Evolutionary conservation across 64 coral and sea anemone genomes (phyloP).

Genomic region (Stichodactyla helianthus): DNA sequence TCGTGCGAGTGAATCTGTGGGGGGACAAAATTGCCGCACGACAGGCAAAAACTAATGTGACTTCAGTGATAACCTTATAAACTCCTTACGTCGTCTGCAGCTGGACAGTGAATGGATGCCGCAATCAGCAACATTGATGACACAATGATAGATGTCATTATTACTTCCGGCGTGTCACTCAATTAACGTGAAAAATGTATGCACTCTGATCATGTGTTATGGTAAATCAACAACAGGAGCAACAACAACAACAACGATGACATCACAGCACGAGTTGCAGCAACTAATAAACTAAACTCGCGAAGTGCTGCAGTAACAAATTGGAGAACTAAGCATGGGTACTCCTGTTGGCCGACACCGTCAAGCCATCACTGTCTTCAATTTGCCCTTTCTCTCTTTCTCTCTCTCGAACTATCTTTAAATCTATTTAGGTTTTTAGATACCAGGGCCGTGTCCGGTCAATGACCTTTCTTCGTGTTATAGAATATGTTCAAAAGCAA

Average conservation of each 20-base stretch:
- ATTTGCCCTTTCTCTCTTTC: not conserved
- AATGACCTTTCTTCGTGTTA: not conserved
- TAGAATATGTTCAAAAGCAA: not conserved
- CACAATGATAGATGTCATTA: not conserved
- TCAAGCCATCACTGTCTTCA: not conserved
- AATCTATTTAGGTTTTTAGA: not conserved
- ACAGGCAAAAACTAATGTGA: not conserved
- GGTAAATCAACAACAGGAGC: no score
- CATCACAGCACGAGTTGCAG: no score
- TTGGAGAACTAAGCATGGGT: no score
- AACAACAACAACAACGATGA: no score
- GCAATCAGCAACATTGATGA: not conserved
- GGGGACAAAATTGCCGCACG: not conserved
- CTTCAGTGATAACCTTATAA: conserved; percentile 4
- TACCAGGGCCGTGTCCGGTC: not conserved
- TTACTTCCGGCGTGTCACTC: not conserved
- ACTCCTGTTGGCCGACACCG: no score
- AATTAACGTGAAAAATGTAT: not conserved
- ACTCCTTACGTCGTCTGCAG: not conserved
- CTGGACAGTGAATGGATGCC: not conserved
- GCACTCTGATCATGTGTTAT: no score
- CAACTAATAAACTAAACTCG: no score
- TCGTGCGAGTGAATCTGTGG: not conserved
- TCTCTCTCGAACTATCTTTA: not conserved
- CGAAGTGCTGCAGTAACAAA: no score